Base-by-base conservation (phyloP, 2,113 vertebrate species). In the Gasterosteus nipponicus region DNA sequence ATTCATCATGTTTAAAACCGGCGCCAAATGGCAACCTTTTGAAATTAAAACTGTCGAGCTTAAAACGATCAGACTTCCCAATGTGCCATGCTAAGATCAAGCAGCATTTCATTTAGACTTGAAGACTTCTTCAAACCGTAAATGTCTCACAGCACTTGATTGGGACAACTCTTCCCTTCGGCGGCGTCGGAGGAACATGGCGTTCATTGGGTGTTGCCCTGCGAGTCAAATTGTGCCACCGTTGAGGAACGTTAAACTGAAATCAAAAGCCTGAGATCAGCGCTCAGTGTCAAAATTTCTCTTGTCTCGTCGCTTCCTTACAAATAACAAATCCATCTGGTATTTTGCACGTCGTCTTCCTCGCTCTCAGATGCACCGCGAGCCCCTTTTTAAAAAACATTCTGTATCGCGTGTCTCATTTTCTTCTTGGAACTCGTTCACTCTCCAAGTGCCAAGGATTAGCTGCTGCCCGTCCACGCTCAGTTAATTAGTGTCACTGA, bases 401-500 rank as follows among this genome's bases (percentile, higher is more conserved):
- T 1, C 22, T 1, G 22, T 26, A 26, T 26, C 69, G 42, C 15
- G 70, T 59, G 6, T 80, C 59, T 75, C 44, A 41, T 58, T 78
- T 67, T 70, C 49, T 69, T 77, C 56, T 78, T 56, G 82, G 53
- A 74, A 81, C 65, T 61, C 56, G 65, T 60, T 67, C 62, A 77
- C 63, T 66, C 73, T 75, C 73, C 62, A 47, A 80, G 66, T 80
- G 65, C 72, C 63, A 54, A 42, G 41, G 81, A 80, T 82, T 82
- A 80, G 65, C 81, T 22, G 10, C 75, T 77, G 69, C 69, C 72
- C 56, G 60, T 70, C 56, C 75, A 68, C 15, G 64, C 83, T 78
- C 54, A 83, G 68, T 75, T 84, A 80, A 88, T 83, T 83, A 83
- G 66, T 77, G 82, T 85, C 86, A 82, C 18, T 73, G 69, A 81